Evolutionary conservation across 2,888 invertebrate genomes (phyloP).

Genomic region (Kuschelorhynchus macadamiae): DNA sequence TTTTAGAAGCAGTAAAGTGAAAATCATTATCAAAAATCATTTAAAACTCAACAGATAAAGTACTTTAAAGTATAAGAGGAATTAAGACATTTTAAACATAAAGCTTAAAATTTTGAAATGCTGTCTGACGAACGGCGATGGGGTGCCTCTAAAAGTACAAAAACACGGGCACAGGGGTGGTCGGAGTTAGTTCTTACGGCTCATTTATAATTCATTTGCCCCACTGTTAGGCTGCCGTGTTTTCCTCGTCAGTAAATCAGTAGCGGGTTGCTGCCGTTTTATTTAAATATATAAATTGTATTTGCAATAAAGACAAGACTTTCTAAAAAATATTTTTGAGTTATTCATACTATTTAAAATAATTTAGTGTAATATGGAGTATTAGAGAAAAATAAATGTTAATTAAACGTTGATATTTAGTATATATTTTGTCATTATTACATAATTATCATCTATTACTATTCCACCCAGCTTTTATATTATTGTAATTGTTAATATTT

Average conservation of each 20-base stretch:
- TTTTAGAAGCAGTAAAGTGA: slow-evolving; percentile 34
- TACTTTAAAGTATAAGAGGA: slow-evolving; percentile 54
- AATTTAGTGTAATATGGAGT: too few relatives aligned
- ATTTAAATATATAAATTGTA: too few relatives aligned
- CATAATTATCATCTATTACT: too few relatives aligned
- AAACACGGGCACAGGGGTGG: slow-evolving; percentile 63
- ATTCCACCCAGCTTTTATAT: too few relatives aligned
- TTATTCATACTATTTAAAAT: too few relatives aligned
- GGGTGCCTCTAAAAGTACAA: slow-evolving; percentile 62
- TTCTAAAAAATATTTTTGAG: too few relatives aligned
- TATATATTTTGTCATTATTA: too few relatives aligned
- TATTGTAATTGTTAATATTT: too few relatives aligned
- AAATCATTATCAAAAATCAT: slow-evolving; percentile 47
- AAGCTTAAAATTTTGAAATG: slow-evolving; percentile 66
- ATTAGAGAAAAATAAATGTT: too few relatives aligned
- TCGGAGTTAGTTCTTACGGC: slow-evolving; percentile 70
- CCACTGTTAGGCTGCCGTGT: slow-evolving; percentile 57
- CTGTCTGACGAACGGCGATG: slow-evolving; percentile 52
- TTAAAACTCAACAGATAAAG: slow-evolving; percentile 52
- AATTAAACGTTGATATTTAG: too few relatives aligned
- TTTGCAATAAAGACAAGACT: too few relatives aligned
- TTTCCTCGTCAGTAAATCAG: slow-evolving; percentile 43
- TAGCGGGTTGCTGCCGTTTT: slow-evolving; percentile 12
- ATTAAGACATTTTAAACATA: slow-evolving; percentile 53
- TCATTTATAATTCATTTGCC: slow-evolving; percentile 68